A percentile compares a stretch with the other conserved stretches of the same genome.
Conservation (phyloP, 2,888 invertebrate species). For the Orthosia gothica region DNA sequence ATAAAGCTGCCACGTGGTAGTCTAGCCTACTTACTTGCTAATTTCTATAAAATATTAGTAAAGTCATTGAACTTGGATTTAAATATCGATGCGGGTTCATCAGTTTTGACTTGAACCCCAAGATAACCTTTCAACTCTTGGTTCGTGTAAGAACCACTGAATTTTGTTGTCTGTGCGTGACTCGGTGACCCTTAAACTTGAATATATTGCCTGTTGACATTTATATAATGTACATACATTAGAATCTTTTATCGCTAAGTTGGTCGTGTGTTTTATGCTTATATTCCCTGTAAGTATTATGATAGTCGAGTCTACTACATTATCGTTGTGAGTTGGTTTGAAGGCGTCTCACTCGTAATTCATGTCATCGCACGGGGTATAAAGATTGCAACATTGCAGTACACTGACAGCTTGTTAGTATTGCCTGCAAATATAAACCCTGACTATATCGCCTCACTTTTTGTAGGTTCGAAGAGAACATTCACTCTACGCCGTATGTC, state of each 20-base stretch:
- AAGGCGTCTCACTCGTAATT: conserved; percentile 33
- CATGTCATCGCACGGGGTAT: conserved; percentile 32
- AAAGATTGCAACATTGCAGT: conserved; percentile 46
- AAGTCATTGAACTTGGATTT: conserved; percentile 50
- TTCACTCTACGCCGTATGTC: conserved; percentile 11
- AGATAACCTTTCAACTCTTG: conserved; percentile 52
- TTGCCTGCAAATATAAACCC: conserved; percentile 32
- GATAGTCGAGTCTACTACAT: conserved; percentile 22
- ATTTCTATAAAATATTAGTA: conserved; percentile 32
- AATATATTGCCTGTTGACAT: conserved; percentile 16
- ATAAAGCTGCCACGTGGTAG: conserved; percentile 15
- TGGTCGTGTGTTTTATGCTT: conserved; percentile 1
- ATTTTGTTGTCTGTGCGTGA: conserved; percentile 15
- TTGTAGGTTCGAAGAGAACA: conserved; percentile 33
- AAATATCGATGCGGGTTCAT: conserved; percentile 42
- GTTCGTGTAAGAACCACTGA: conserved; percentile 21
- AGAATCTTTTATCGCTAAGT: conserved; percentile 14
- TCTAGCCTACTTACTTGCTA: not conserved
- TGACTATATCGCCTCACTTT: conserved; percentile 39
- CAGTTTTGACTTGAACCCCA: conserved; percentile 39
- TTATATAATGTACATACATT: conserved; percentile 31
- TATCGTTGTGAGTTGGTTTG: conserved; percentile 37
- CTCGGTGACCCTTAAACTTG: conserved; percentile 36
- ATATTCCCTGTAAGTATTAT: conserved; percentile 7
- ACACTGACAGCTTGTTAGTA: conserved; percentile 47